phyloP scores from a whole-genome alignment of 2,797 vertebrate species.

The Notolabrus celidotus region DNA sequence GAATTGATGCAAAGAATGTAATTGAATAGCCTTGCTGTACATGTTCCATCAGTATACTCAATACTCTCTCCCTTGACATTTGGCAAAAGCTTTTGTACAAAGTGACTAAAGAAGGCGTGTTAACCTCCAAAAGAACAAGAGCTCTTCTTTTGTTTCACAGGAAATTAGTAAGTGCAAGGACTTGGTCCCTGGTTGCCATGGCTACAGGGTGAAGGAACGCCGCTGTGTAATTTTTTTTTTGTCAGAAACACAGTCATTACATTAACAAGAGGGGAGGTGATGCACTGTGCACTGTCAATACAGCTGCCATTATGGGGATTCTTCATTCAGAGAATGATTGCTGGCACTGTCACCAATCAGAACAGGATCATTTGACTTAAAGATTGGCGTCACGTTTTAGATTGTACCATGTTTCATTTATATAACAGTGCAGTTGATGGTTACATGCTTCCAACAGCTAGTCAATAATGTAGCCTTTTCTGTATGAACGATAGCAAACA shows the following conservation, averaged over 20 bases:
- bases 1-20: too few relatives aligned
- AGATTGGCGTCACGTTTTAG: too few relatives aligned
- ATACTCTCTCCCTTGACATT: too few relatives aligned
- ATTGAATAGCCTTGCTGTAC: too few relatives aligned
- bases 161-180: neutral
- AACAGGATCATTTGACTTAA: too few relatives aligned
- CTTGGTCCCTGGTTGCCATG: neutral
- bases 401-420: too few relatives aligned
- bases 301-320: neutral
- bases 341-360: neutral
- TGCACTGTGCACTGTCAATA: neutral
- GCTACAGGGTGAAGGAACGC: neutral
- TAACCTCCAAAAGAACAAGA: neutral
- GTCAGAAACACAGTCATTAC: slow-evolving; percentile 9
- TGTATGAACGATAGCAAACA: too few relatives aligned
- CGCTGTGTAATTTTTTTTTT: slow-evolving; percentile 6
- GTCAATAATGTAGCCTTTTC: too few relatives aligned
- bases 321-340: neutral
- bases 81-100: neutral
- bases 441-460: too few relatives aligned
- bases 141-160: neutral
- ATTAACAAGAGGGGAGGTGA: neutral
- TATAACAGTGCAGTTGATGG: too few relatives aligned
- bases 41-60: too few relatives aligned
- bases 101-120: neutral